Base-by-base conservation (phyloP, 2,113 vertebrate species). In the Alaudala cheleensis region DNA sequence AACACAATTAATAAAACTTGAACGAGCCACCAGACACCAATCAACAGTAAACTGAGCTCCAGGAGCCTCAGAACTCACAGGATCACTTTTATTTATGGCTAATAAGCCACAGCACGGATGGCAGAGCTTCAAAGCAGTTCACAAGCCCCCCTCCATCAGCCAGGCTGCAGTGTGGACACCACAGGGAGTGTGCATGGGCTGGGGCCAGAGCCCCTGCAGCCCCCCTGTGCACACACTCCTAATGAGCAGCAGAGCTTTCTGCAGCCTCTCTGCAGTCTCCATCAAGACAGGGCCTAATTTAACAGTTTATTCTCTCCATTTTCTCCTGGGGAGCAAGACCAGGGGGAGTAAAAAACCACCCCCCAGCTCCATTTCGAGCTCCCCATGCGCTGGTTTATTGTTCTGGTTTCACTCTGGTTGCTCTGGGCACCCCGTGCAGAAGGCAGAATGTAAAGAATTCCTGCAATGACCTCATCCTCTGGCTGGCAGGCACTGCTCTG, bases 1-100 rank as follows among this genome's bases (percentile, higher is more conserved):
- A 93, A 78, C n/a, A 50, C 83, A 91, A 96, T 96, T 95, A 96
- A 93, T 97, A 95, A 96, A 94, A 93, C 72, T 49, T 42, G 51
- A 94, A 88, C 2, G 10, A 96, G 94, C 86, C 96, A 86, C 95
- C 4, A 94, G 96, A 58, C 88, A 88, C 94, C 60, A 86, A 73
- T 97, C 88, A 93, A 70, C 1, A 2, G 91, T 81, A 95, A 94
- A 54, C 47, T 62, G 94, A 92, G 67, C 92, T 74, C 88, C 4
- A 67, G 80, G 60, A 86, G 86, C 34, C 78, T 86, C 92, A 79
- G 44, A 86, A 67, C 92, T 81, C 79, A 6, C 45, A 73, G 60
- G 81, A 83, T 64, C 25, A 86, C 72, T 94, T 73, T 90, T 80
- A 91, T 93, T 95, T 88, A 94, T 74, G 83, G 72, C 39, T 93